These are phyloP conservation scores for Endotricha flammealis DNA, from an alignment of 2,888 invertebrate species.

Conservation along the genomic window DNA sequence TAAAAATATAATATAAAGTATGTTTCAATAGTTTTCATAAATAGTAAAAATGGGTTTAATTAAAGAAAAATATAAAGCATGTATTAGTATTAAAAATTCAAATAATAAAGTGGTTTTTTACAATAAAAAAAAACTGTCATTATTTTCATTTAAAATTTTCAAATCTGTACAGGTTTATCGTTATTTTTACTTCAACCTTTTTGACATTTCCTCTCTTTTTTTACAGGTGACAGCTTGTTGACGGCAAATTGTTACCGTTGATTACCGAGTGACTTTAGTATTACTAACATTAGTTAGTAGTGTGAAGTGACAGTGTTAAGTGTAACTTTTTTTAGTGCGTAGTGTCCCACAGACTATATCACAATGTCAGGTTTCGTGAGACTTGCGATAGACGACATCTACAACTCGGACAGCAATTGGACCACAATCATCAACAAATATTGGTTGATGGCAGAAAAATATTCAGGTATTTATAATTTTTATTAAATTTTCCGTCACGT, in stretches of 20 bases:
- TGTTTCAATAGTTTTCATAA: too few species aligned
- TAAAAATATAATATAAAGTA: too few species aligned
- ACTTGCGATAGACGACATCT: slow-evolving; percentile 81
- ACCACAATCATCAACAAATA: slow-evolving; percentile 83
- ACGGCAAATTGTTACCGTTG: slow-evolving; percentile 55
- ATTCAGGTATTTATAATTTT: slow-evolving; percentile 80
- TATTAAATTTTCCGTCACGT: slow-evolving; percentile 3
- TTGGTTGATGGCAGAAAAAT: slow-evolving; percentile 83
- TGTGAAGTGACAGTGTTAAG: slow-evolving; percentile 50
- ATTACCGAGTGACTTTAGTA: slow-evolving; percentile 29
- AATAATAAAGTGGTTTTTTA: too few species aligned
- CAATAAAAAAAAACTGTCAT: too few species aligned
- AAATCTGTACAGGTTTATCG: too few species aligned
- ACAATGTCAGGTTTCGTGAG: slow-evolving; percentile 82
- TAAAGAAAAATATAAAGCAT: too few species aligned
- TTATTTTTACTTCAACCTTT: slow-evolving; percentile 2
- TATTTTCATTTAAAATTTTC: too few species aligned
- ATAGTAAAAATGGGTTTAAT: too few species aligned
- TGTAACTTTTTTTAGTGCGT: slow-evolving; percentile 30
- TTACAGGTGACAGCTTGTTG: slow-evolving; percentile 69
- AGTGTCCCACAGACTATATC: slow-evolving; percentile 27
- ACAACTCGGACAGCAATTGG: slow-evolving; percentile 78
- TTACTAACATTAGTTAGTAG: slow-evolving; percentile 29
- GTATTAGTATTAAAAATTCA: too few species aligned
- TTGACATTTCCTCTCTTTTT: slow-evolving; percentile 24